Conservation (phyloP, 2,113 vertebrate species). For the Pterocles gutturalis region DNA sequence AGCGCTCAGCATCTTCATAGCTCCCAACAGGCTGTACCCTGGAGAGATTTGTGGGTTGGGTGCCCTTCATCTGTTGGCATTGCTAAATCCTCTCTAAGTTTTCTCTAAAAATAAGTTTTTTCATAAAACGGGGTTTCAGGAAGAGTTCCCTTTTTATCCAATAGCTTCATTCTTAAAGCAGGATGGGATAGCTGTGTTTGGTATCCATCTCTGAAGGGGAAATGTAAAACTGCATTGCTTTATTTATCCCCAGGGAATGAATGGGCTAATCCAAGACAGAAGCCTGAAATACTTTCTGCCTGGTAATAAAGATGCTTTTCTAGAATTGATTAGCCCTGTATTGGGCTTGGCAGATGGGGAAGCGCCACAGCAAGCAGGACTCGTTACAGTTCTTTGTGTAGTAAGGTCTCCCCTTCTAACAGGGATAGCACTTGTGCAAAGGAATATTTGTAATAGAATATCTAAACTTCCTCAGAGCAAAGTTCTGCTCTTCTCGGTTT, state of each 20-base stretch:
- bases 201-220: background rate
- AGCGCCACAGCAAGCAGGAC: background rate
- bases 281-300: background rate
- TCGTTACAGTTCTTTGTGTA: background rate
- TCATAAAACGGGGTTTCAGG: background rate
- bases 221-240: background rate
- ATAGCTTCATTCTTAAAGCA: background rate
- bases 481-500: background rate
- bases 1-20: background rate
- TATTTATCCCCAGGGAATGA: background rate
- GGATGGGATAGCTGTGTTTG: background rate
- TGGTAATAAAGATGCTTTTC: background rate
- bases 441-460: background rate
- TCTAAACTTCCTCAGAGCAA: background rate
- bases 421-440: background rate
- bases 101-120: background rate
- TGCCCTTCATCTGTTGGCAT: background rate
- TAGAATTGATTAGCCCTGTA: background rate
- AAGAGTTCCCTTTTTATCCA: background rate
- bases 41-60: background rate
- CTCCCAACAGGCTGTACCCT: accelerated
- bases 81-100: background rate
- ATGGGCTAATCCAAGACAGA: background rate
- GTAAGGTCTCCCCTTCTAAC: background rate
- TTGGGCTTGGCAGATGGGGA: background rate